Evolutionary conservation across 2,113 vertebrate species (phyloP), one percentile per base, ranked within the genome.

Genomic region (Madoqua kirkii): DNA sequence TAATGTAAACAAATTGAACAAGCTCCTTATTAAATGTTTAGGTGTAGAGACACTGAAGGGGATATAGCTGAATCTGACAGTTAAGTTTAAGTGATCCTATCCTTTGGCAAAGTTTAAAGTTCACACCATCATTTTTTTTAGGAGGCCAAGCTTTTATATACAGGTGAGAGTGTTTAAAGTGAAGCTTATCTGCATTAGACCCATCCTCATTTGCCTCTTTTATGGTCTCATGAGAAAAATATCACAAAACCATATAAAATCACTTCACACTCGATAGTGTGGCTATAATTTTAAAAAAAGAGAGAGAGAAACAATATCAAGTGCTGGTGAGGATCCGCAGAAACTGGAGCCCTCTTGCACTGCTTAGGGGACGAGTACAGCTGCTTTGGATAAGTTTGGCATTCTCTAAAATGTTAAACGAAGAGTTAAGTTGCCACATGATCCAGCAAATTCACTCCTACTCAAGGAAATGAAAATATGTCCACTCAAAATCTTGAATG

Each of bases 41-140:
- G 67, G 14, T 82, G 11, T 23, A 40, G 36, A 74, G 6, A 15
- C 43, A 87, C 0, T 74, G 19, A 96, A 71, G 23, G 9, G 31
- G 36, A 74, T 89, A 95, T 62, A 91, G 11, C n/a, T 67, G 83
- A 93, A 93, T 45, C 31, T n/a, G n/a, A 36, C 62, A 78, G n/a
- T 40, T 31, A 78, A 89, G 27, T 14, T 84, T 11, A 91, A 94
- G 57, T 91, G 83, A 87, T 50, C 13, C 29, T 90, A 92, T n/a
- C 43, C 52, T 71, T 94, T 79, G 87, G 92, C 45, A 90, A 92
- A 95, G 45, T 96, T 50, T 94, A 94, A 94, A 92, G 94, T 60
- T 84, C 55, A 57, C 55, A 52, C 25, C 31, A 19, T 11, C 19
- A 84, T 40, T 64, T 91, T 91, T 36, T 36, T 23, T 1, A 1